Percentiles rank a stretch among this genome's conserved stretches.
Evolutionary conservation across 1,140 invertebrate genomes (phyloP).

Genomic region (Episyrphus balteatus): DNA sequence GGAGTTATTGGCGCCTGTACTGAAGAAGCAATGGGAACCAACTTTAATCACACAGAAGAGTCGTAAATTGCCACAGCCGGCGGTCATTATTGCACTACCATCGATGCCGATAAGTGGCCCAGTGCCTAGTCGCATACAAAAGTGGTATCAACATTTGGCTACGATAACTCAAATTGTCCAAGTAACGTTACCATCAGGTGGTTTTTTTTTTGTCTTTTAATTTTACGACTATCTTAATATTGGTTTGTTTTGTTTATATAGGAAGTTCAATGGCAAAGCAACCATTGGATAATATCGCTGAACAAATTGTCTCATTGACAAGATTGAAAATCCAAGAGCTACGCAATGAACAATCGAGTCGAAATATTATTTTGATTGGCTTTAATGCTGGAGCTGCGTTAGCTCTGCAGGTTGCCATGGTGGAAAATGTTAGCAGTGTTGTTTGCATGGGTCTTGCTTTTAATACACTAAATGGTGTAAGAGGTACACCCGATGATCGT

Average conservation of each 20-base stretch:
- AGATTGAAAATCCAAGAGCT: constrained; percentile 60
- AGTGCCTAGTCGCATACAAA: constrained; percentile 48
- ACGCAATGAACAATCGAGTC: constrained; percentile 51
- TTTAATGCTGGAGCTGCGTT: constrained; percentile 64
- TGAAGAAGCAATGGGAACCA: constrained; percentile 73
- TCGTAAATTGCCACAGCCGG: constrained; percentile 60
- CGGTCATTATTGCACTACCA: constrained; percentile 58
- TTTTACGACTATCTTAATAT: background rate
- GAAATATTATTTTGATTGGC: constrained; percentile 65
- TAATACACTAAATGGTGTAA: constrained; percentile 57
- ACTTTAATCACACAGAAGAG: constrained; percentile 35
- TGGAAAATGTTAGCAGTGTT: constrained; percentile 58
- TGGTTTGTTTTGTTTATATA: background rate
- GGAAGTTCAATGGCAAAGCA: constrained; percentile 25
- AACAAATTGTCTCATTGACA: constrained; percentile 57
- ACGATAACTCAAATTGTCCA: constrained; percentile 58
- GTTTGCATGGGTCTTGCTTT: constrained; percentile 74
- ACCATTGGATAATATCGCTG: constrained; percentile 36
- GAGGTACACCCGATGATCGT: constrained; percentile 69
- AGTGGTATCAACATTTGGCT: constrained; percentile 58
- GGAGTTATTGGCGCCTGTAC: constrained; percentile 45
- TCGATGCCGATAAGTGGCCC: constrained; percentile 41
- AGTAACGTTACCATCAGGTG: constrained; percentile 42
- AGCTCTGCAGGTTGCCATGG: constrained; percentile 54
- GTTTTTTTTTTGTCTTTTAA: background rate